Conservation (phyloP, 2,113 vertebrate genomes). For the Hassar affinis region DNA sequence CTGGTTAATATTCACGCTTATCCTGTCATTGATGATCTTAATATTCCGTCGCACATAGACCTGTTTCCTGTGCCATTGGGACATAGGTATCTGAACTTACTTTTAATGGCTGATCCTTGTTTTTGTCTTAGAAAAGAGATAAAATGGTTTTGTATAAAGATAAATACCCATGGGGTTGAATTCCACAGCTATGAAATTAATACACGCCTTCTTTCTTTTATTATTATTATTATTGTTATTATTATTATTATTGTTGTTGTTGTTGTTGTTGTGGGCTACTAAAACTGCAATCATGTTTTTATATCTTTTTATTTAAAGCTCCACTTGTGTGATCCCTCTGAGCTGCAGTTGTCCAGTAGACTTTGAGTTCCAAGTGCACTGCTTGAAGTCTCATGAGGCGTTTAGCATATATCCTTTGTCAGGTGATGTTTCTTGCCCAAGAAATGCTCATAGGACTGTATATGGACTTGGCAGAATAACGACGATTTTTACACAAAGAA, state of each 20-base stretch:
- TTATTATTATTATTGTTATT: not conserved
- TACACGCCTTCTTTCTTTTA: not conserved
- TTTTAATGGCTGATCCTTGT: not conserved
- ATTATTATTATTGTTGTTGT: not conserved
- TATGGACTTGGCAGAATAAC: not conserved
- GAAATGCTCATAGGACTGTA: not conserved
- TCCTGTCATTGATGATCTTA: slow-evolving; percentile 79
- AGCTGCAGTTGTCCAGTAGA: slow-evolving; percentile 89
- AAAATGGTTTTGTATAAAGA: not conserved
- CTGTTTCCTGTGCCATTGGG: slow-evolving; percentile 80
- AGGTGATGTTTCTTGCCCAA: slow-evolving; percentile 69
- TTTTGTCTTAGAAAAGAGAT: not conserved
- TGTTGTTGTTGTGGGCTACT: not conserved
- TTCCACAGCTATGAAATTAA: not conserved
- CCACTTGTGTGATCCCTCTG: slow-evolving; percentile 78
- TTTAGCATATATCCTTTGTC: slow-evolving; percentile 78
- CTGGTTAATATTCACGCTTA: slow-evolving; percentile 88
- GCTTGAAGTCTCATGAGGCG: slow-evolving; percentile 77
- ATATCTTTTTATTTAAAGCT: slow-evolving; percentile 48
- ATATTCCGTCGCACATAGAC: slow-evolving; percentile 83
- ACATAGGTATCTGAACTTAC: slow-evolving; percentile 73
- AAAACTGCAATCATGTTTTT: not conserved
- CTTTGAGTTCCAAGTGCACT: slow-evolving; percentile 85
- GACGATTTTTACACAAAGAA: not conserved
- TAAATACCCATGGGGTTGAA: not conserved